Evolutionary conservation across 2,888 invertebrate species (phyloP), one percentile per base, ranked within the genome.

Genomic region (Emmelina monodactyla): DNA sequence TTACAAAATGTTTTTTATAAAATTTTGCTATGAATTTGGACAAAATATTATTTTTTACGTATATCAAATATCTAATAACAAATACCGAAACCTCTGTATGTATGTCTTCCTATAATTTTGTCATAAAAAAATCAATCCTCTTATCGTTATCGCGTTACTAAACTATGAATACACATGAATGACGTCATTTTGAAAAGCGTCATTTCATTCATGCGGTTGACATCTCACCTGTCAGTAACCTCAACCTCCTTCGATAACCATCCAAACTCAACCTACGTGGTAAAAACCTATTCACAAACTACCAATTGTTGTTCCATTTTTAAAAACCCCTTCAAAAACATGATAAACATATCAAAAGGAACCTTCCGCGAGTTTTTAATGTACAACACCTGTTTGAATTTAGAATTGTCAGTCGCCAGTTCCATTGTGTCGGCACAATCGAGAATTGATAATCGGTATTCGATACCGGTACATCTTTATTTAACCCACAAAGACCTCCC

Each of bases 181-280:
- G n/a, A n/a, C n/a, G n/a, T n/a, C n/a, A n/a, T n/a, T n/a, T n/a
- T n/a, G n/a, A n/a, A 37, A 37, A 39, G 52, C 46, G 49, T 56
- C 55, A 51, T 53, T 52, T 55, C 57, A 64, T 71, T 71, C 65
- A 70, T 47, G 48, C 43, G 57, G 62, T 59, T 75, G 78, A 78
- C 78, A 71, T 73, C 62, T 75, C 68, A 76, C 78, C 76, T 78
- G 79, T 72, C 76, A 67, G 56, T 72, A 71, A 78, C 72, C 75
- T 66, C 66, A 50, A 52, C 53, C 54, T 61, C 60, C 49, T 54
- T 63, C 56, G 70, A 75, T 72, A 66, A 68, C 58, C 62, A 73
- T 73, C 70, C 58, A 55, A 19, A 19, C 19, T n/a, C n/a, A n/a
- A n/a, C n/a, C n/a, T n/a, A n/a, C n/a, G n/a, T n/a, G n/a, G n/a